phyloP scores from a whole-genome alignment of 2,797 vertebrate genomes.

The Hozukius guyotensis region DNA sequence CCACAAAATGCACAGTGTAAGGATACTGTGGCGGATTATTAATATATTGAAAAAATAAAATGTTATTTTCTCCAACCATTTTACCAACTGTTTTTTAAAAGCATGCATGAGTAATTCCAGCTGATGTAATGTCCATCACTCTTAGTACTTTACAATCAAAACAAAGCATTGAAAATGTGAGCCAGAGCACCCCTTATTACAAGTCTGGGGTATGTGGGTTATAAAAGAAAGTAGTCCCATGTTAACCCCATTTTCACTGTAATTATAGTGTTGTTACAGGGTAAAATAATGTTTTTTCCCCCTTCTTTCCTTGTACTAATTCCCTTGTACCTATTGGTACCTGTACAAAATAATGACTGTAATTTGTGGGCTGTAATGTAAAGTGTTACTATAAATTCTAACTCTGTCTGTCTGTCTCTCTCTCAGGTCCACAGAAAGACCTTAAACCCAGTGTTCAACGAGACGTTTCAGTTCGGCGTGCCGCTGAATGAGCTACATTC shows the following conservation, averaged over 20 bases:
- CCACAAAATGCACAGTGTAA: not conserved
- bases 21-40: not conserved
- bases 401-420: not conserved
- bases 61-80: not conserved
- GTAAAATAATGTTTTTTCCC: not conserved
- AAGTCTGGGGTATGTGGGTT: not conserved
- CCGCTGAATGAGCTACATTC: constrained; percentile 91
- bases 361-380: not conserved
- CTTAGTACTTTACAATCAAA: not conserved
- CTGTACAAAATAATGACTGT: not conserved
- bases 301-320: not conserved
- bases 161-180: not conserved
- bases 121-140: not conserved
- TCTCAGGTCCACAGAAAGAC: constrained; percentile 91
- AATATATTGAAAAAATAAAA: not conserved
- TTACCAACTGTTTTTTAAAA: not conserved
- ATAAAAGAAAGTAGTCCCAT: not conserved
- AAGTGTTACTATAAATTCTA: not conserved
- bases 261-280: not conserved
- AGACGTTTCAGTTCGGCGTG: constrained; percentile 93
- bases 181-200: not conserved
- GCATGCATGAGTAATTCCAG: not conserved
- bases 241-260: not conserved
- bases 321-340: not conserved
- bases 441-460: constrained; percentile 93